Conservation (phyloP, 1,140 invertebrate genomes). For the Drosophila varians region DNA sequence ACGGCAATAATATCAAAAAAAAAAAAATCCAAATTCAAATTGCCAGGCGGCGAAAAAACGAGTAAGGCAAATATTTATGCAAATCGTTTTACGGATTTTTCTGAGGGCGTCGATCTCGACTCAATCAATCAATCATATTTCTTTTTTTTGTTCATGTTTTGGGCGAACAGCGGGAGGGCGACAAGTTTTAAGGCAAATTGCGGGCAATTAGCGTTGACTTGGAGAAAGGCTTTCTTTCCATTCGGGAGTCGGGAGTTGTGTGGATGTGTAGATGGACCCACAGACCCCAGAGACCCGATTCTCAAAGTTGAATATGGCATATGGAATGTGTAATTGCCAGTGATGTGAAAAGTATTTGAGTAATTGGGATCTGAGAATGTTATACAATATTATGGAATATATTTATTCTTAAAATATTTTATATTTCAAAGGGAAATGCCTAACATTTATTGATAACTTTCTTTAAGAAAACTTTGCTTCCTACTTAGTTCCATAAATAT, state of each 20-base stretch:
- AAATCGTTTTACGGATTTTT: conserved; percentile 27
- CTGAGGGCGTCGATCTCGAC: conserved; percentile 47
- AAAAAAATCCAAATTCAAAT: conserved; percentile 49
- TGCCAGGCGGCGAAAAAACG: conserved; percentile 7
- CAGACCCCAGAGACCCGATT: conserved; percentile 9
- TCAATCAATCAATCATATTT: conserved; percentile 61
- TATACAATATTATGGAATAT: too few relatives aligned
- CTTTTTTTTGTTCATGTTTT: background rate
- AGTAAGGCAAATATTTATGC: conserved; percentile 64
- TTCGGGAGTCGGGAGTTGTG: conserved; percentile 9
- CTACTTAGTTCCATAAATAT: too few relatives aligned
- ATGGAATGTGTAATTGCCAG: background rate
- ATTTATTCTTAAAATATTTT: too few relatives aligned
- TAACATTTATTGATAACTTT: too few relatives aligned
- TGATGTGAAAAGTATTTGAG: background rate
- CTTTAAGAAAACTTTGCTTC: too few relatives aligned
- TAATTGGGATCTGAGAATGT: background rate
- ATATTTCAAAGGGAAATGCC: too few relatives aligned
- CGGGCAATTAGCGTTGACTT: conserved; percentile 62
- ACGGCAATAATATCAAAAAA: conserved; percentile 39
- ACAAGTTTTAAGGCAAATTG: conserved; percentile 50
- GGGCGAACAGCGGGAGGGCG: conserved; percentile 20
- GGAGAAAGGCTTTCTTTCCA: conserved; percentile 67
- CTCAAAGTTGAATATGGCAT: too few relatives aligned
- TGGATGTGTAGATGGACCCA: conserved; percentile 62